A percentile compares a stretch with the other conserved stretches of the same genome.
These are phyloP conservation scores for Leucozona laternaria DNA, from an alignment of 2,888 invertebrate species.

Conservation along the genomic window DNA sequence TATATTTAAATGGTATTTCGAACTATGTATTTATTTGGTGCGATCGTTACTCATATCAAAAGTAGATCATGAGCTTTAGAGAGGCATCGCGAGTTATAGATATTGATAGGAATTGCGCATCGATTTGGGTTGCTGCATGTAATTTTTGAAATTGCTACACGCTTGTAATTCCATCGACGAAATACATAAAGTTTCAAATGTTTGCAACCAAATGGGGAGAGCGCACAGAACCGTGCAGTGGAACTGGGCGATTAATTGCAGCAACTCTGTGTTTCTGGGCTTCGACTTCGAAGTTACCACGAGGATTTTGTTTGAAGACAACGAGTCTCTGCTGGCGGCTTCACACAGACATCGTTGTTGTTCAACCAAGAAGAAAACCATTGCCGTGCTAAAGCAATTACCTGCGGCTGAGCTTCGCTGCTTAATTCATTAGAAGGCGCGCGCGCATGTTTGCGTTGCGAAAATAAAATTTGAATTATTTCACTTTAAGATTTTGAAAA, in stretches of 20 bases:
- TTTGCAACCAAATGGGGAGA: conserved; percentile 40
- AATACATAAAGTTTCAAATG: conserved; percentile 15
- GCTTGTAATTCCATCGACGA: conserved; percentile 71
- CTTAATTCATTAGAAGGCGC: conserved; percentile 63
- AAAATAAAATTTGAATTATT: conserved; percentile 73
- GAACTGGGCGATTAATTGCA: conserved; percentile 40
- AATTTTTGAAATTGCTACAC: conserved; percentile 71
- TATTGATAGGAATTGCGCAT: conserved; percentile 63
- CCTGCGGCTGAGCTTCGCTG: conserved; percentile 27
- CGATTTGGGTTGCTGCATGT: conserved; percentile 73
- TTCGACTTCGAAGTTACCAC: conserved; percentile 22
- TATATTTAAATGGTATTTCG: conserved; percentile 45
- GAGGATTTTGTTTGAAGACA: conserved; percentile 30
- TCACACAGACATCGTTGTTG: not conserved
- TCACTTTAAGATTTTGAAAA: conserved; percentile 42
- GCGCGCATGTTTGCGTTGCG: conserved; percentile 67
- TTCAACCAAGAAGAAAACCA: conserved; percentile 48
- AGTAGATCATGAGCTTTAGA: conserved; percentile 60
- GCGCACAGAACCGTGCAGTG: conserved; percentile 67
- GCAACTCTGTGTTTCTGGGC: conserved; percentile 42
- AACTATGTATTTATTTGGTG: conserved; percentile 60
- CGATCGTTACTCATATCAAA: conserved; percentile 60
- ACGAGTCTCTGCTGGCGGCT: not conserved
- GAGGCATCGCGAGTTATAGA: conserved; percentile 29
- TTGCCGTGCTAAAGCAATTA: conserved; percentile 43